Evolutionary conservation across 1,140 invertebrate genomes (phyloP), one percentile per base, ranked within the genome.

Genomic region (Euura saliciscinereae): DNA sequence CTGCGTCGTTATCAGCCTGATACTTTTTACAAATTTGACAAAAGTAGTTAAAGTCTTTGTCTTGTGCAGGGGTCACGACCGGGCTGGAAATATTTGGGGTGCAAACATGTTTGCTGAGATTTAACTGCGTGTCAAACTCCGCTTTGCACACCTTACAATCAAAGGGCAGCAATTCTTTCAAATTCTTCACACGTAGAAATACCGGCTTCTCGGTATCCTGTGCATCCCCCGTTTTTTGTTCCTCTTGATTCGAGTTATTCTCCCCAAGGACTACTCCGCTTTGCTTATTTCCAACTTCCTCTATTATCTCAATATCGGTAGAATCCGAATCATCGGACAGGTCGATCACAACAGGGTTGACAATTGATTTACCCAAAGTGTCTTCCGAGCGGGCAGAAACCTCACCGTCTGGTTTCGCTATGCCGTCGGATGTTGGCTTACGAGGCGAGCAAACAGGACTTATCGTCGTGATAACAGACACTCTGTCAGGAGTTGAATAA

Each of bases 101-200:
- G 13, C 51, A 59, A 59, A 11, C 6, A 59, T 59, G 51, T 11
- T 6, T 59, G 51, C 13, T 59, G 5, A 59, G 51, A 59, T 59
- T 59, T 1, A 11, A 8, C 51, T 59, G 8, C 51, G 51, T 59
- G 13, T 59, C 13, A 59, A 59, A 59, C 51, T 59, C 51, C 10
- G 51, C 51, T 4, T 59, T 59, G 51, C 51, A 59, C 13, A 11
- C 13, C 8, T n/a, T 59, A 59, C 51, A 59, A 59, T 8, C 13
- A n/a, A 11, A 6, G 10, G 51, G 51, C 10, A 59, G 51, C 10
- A 59, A n/a, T 59, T 59, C 51, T 59, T 59, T 59, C 6, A 59
- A 59, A 59, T 59, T n/a, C 13, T 59, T 59, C 10, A 59, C 51
- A 59, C 51, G 51, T 59, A 59, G 13, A n/a, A 59, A 59, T 59